Conservation (phyloP, 2,797 vertebrate species). For the Scolopax bukidnonensis region DNA sequence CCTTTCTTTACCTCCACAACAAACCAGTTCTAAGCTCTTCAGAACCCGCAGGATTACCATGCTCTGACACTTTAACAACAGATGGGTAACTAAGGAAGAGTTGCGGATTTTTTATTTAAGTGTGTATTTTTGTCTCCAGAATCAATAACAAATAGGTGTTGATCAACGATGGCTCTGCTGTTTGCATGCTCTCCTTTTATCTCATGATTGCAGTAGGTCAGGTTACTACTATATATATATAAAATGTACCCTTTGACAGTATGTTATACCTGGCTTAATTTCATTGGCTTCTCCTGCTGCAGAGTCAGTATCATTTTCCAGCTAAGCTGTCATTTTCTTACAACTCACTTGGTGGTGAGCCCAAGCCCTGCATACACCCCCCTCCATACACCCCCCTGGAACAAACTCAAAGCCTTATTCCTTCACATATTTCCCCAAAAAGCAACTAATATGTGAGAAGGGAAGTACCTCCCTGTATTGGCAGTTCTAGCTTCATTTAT, state of each 20-base stretch:
- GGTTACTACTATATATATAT: background rate
- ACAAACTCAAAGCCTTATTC: background rate
- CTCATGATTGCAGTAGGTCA: conserved; percentile 17
- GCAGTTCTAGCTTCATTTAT: too few species aligned
- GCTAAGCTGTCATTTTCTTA: background rate
- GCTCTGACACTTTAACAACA: background rate
- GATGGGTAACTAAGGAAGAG: background rate
- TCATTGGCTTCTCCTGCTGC: conserved; percentile 35
- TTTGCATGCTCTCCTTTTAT: background rate
- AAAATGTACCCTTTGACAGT: conserved; percentile 27
- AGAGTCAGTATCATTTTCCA: conserved; percentile 44
- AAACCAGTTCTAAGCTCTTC: background rate
- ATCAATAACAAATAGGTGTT: background rate
- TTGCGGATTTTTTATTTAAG: background rate
- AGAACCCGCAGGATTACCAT: background rate
- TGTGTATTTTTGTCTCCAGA: background rate
- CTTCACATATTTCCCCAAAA: too few species aligned
- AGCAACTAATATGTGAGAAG: too few species aligned
- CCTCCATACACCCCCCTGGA: background rate
- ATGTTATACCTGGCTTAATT: conserved; percentile 6
- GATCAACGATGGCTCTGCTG: background rate
- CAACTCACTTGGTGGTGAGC: conserved; percentile 21
- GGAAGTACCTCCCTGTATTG: too few species aligned
- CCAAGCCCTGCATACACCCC: background rate
- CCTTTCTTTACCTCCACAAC: background rate